phyloP scores from a whole-genome alignment of 2,797 vertebrate genomes.

The Neoniphon sammara region DNA sequence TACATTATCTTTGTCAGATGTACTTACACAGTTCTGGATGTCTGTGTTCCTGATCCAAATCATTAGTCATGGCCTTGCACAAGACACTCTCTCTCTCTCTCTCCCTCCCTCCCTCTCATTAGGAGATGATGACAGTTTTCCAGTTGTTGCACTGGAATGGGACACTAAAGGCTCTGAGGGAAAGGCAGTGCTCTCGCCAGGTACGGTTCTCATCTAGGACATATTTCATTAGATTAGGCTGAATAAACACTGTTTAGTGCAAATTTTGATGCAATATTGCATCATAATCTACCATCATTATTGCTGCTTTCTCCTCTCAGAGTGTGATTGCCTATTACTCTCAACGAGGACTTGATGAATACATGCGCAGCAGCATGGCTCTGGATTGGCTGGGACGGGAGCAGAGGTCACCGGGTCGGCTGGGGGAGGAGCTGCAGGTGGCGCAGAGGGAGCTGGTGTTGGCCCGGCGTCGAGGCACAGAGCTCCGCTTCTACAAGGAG shows the following conservation, averaged over 20 bases:
- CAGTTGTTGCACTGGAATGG: slow-evolving; percentile 95
- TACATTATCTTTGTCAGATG: slow-evolving; percentile 45
- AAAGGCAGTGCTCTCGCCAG: slow-evolving; percentile 89
- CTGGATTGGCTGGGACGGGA: slow-evolving; percentile 92
- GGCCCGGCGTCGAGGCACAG: slow-evolving; percentile 86
- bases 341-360: slow-evolving; percentile 88
- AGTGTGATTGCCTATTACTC: slow-evolving; percentile 93
- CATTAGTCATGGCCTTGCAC: slow-evolving; percentile 9
- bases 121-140: slow-evolving; percentile 96
- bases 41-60: slow-evolving; percentile 37
- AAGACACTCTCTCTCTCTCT: not conserved
- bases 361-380: slow-evolving; percentile 92
- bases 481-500: slow-evolving; percentile 93
- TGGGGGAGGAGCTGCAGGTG: slow-evolving; percentile 87
- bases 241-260: not conserved
- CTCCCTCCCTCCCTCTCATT: slow-evolving; percentile 27
- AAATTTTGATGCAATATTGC: not conserved
- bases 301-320: slow-evolving; percentile 69
- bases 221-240: not conserved
- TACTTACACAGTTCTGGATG: slow-evolving; percentile 19
- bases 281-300: not conserved
- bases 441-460: slow-evolving; percentile 87
- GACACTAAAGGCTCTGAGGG: slow-evolving; percentile 88
- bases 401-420: slow-evolving; percentile 83
- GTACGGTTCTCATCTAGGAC: slow-evolving; percentile 70